Percentiles rank a stretch among this genome's conserved stretches.
Evolutionary conservation across 2,797 vertebrate genomes (phyloP).

Genomic region (Moxostoma hubbsi): DNA sequence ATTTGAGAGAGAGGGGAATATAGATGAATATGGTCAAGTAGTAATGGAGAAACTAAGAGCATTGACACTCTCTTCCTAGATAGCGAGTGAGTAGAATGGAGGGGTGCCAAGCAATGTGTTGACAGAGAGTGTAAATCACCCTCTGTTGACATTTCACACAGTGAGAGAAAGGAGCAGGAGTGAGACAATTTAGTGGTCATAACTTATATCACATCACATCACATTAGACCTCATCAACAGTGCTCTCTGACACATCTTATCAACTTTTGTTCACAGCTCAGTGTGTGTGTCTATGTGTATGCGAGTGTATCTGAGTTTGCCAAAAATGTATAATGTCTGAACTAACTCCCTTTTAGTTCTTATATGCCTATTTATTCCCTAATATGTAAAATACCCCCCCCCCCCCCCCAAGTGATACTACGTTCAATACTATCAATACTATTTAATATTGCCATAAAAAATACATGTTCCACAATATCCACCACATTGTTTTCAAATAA

Average conservation of each 20-base stretch:
- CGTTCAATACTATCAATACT: no score
- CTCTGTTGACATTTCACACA: constrained; percentile 43
- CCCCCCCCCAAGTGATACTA: no score
- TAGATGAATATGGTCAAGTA: constrained; percentile 9
- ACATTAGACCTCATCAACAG: constrained; percentile 81
- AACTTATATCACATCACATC: constrained; percentile 84
- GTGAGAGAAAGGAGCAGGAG: constrained; percentile 58
- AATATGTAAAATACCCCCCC: no score
- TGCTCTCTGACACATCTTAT: constrained; percentile 78
- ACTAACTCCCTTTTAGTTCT: neutral
- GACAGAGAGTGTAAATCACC: constrained; percentile 61
- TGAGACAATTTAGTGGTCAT: constrained; percentile 78
- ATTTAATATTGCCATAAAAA: no score
- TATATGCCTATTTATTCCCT: no score
- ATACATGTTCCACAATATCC: no score
- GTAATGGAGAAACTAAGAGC: neutral
- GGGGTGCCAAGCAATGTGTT: constrained; percentile 53
- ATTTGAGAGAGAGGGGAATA: constrained; percentile 42
- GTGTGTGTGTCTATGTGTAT: constrained; percentile 25
- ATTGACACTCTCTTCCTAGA: constrained; percentile 34
- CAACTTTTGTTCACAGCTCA: constrained; percentile 75
- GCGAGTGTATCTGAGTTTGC: constrained; percentile 13
- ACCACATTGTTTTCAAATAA: no score
- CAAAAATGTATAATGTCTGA: neutral
- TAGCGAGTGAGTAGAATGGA: constrained; percentile 1